Conservation (phyloP, 2,113 vertebrate genomes). For the Steatornis caripensis region DNA sequence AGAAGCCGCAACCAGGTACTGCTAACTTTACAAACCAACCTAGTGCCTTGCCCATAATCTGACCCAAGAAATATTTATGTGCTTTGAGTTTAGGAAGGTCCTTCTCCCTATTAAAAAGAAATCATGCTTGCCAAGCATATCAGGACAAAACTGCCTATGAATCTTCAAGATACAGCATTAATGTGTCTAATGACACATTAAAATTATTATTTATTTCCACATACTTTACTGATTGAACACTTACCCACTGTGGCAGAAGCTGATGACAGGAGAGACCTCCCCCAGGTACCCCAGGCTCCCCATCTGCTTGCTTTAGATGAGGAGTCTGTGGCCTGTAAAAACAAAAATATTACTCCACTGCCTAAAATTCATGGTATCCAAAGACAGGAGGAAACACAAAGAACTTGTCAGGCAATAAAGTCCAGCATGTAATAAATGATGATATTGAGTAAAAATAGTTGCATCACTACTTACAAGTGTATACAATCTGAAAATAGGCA, state of each 20-base stretch:
- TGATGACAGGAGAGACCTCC: conserved; percentile 89
- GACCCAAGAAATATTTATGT: not conserved
- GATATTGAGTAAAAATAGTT: not conserved
- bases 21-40: not conserved
- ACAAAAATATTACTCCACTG: conserved; percentile 6
- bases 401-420: not conserved
- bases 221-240: not conserved
- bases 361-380: not conserved
- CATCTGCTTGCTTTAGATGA: conserved; percentile 62
- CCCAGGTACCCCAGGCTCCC: conserved; percentile 91
- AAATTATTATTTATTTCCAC: not conserved
- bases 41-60: not conserved
- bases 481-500: not conserved
- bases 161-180: not conserved
- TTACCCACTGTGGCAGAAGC: conserved; percentile 91
- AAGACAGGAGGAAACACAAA: not conserved
- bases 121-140: not conserved
- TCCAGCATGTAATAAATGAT: not conserved
- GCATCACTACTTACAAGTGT: not conserved
- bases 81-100: not conserved
- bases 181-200: not conserved
- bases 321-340: conserved; percentile 48
- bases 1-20: not conserved
- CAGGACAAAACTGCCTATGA: not conserved
- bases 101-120: not conserved